Evolutionary conservation across 2,113 vertebrate genomes (phyloP), one percentile per base, ranked within the genome.

Genomic region (Myrmophylax atrothorax): DNA sequence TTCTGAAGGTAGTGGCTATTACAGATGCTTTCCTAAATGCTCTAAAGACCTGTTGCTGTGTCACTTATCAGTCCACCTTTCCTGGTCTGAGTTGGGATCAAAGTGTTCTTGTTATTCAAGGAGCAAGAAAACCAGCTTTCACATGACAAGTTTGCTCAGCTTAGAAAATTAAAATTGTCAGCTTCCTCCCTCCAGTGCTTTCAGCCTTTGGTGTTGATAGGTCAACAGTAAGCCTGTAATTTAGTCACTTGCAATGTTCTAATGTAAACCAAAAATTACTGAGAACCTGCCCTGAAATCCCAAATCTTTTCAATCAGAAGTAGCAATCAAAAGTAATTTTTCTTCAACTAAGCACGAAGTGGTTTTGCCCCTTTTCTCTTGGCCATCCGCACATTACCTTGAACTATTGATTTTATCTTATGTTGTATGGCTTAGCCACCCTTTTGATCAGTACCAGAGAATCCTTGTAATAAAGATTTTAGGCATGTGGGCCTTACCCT

Each of bases 1-100:
- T 94, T 88, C 50, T 84, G 47, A 92, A 80, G 83, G 68, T 35
- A 67, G 74, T 90, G 86, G 47, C 63, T 93, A 18, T 81, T 89
- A 62, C 33, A 81, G 38, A 35, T 90, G 56, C 59, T 84, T 90
- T 84, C 33, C 52, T 84, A 74, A 84, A 81, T 50, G 24, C 64
- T 86, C 18, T 84, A 3, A 86, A 59, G 76, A 47, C 64, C 84
- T 66, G 17, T 76, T 85, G 66, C 58, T 87, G 9, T 67, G 50
- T 74, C 33, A 55, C 77, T 94, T 90, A 56, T 74, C 59, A 76
- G 35, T 11, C 58, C 87, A 7, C 58, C 35, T 83, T 62, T 87
- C 49, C 23, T 89, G 46, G 25, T 14, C 29, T 85, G 42, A 46
- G 24, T 69, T 87, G n/a, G 76, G 37, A 79, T 89, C n/a, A 73